Base-by-base conservation (phyloP, 2,888 invertebrate genomes). In the Brenthis ino region DNA sequence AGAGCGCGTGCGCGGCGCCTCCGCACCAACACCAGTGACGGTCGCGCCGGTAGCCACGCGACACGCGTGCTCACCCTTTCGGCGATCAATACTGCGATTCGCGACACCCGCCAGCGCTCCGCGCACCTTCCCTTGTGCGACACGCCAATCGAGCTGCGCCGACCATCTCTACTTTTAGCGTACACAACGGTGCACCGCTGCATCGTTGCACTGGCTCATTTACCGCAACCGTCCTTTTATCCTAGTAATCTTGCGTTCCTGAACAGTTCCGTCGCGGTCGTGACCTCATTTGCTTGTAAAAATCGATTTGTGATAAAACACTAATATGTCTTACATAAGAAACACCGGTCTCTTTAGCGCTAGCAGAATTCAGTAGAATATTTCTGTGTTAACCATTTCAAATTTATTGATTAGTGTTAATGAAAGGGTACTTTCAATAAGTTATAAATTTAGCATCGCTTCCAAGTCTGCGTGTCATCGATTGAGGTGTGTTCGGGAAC, bases 11-110 rank as follows among this genome's bases (percentile, higher is more conserved):
- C 90, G 91, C 87, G 87, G 78, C 79, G 76, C 70, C 78, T 71
- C 76, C 77, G 77, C 78, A 77, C 78, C 79, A 81, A 71, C 77
- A 79, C 81, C 90, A 91, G 92, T 93, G 89, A 87, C 88, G 89
- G 86, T 84, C 87, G 87, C 88, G 90, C 87, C 89, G 88, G 89
- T 88, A 83, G 80, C 85, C 90, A 87, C 89, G 88, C 85, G 91
- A 80, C 89, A 90, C 91, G 90, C 89, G 90, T 86, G 80, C 78
- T 80, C 77, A 66, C 77, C 79, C 79, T 75, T 76, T 78, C 78
- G 76, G 74, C 76, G 81, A 82, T 85, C 84, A 77, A 84, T 84
- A 84, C 78, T 76, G 72, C 68, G 61, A 28, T 12, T 66, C 57
- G 68, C 65, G 64, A 73, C 63, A 61, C 72, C 70, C 65, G 69